Evolutionary conservation across 2,113 vertebrate species (phyloP).

Genomic region (Caloenas nicobarica): DNA sequence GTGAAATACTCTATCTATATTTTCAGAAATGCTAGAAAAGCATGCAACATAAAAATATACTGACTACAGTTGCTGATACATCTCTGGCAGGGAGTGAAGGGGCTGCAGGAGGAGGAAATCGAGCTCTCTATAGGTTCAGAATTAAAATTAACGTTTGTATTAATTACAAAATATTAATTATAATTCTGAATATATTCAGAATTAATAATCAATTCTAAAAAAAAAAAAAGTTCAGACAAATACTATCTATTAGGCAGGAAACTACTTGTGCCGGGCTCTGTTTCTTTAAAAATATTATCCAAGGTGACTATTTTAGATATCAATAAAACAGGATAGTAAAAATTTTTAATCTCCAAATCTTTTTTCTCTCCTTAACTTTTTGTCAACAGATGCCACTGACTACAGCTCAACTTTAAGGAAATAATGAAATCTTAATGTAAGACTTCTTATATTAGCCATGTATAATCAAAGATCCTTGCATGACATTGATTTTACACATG

Average conservation of each 20-base stretch:
- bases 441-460: neutral
- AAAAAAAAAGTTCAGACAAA: neutral
- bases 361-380: neutral
- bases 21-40: neutral
- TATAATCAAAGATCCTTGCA: neutral
- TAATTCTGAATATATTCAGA: neutral
- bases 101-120: neutral
- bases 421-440: neutral
- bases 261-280: neutral
- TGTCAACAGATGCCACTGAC: neutral
- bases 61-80: neutral
- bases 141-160: neutral
- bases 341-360: neutral
- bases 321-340: neutral
- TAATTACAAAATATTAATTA: neutral
- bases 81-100: neutral
- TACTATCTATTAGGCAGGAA: neutral
- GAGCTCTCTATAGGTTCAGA: neutral
- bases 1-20: neutral
- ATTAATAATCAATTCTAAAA: neutral
- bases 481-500: neutral
- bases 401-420: neutral
- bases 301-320: neutral
- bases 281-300: neutral
- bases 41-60: neutral